These are phyloP conservation scores for Coenonympha glycerion DNA, from an alignment of 2,888 invertebrate genomes.

Conservation along the genomic window DNA sequence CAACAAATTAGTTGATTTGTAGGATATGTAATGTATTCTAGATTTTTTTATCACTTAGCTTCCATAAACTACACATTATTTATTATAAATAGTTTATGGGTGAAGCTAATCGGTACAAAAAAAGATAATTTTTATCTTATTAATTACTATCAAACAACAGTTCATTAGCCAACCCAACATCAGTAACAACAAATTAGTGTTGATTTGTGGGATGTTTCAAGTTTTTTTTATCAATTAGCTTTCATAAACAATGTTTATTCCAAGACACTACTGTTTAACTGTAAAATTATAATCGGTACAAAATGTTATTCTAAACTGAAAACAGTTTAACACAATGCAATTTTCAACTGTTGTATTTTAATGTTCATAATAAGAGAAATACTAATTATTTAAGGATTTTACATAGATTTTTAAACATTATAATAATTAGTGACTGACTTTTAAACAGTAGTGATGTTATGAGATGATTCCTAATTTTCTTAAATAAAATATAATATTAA, in stretches of 20 bases:
- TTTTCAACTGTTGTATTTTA: constrained; percentile 32
- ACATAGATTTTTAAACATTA: constrained; percentile 22
- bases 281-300: constrained; percentile 31
- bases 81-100: constrained; percentile 35
- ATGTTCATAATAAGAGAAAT: constrained; percentile 27
- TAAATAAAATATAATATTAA: constrained; percentile 41
- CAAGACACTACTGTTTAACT: constrained; percentile 36
- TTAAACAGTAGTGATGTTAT: constrained; percentile 40
- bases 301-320: constrained; percentile 28
- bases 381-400: background rate
- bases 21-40: background rate
- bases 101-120: constrained; percentile 33
- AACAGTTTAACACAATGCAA: constrained; percentile 33
- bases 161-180: too few species aligned
- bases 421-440: constrained; percentile 34
- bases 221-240: too few species aligned
- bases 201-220: background rate
- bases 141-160: too few species aligned
- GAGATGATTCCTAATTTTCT: constrained; percentile 46
- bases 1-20: background rate
- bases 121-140: too few species aligned
- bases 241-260: constrained; percentile 6
- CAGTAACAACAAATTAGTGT: background rate
- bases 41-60: too few species aligned
- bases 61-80: background rate